Evolutionary conservation across 2,888 invertebrate species (phyloP), one percentile per base, ranked within the genome.

Genomic region (Mamestra brassicae): DNA sequence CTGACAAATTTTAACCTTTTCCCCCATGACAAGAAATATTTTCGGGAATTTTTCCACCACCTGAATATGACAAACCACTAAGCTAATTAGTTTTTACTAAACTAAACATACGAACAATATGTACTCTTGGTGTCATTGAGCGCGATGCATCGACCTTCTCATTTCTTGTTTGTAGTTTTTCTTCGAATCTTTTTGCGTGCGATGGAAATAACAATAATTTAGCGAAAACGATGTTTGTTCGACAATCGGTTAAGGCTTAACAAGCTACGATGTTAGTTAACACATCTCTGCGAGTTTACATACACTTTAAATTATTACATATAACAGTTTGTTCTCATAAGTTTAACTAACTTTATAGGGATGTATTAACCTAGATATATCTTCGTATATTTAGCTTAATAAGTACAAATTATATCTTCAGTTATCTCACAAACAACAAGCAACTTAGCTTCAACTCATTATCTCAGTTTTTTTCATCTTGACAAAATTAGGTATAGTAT

Each of bases 91-190:
- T 68, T 69, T 57, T 69, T 45, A 26, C 11, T 17, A 47, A 42
- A 26, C 11, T 17, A 47, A 61, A 13, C 10, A 57, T 47, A 54
- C 36, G 26, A 26, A 7, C 26, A 8, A 36, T 10, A 50, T 50
- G 4, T 34, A 13, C 71, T 64, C 11, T 58, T 50, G 0, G 5
- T 52, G 17, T 26, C 55, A 15, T 11, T 11, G 52, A 26, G 34
- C 36, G 42, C 57, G 64, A 73, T 70, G 67, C 78, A 62, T 68
- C 52, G 68, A 71, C 66, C 82, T 82, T 78, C 74, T 38, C 34
- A 42, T 76, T 61, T 63, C 57, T 26, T 26, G 26, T 26, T 63
- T 76, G 62, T 10, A 60, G 71, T 72, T 63, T 81, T 81, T 76
- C 70, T 64, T 47, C 6, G 2, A 57, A 0, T 71, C 69, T 73